These are phyloP conservation scores for Tachystola acroxantha DNA, from an alignment of 2,888 invertebrate genomes.

Conservation along the genomic window DNA sequence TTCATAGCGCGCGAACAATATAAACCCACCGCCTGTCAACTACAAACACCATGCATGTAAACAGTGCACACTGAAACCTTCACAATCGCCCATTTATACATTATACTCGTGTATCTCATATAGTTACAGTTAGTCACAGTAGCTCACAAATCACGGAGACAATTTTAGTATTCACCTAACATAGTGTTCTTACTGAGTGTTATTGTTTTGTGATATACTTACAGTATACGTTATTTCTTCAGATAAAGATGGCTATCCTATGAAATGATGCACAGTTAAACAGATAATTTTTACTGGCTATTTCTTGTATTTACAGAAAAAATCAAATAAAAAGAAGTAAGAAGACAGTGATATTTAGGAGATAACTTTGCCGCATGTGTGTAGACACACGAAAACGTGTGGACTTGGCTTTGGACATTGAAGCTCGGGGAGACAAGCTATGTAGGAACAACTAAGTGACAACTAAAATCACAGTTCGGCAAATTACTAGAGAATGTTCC, in stretches of 20 bases:
- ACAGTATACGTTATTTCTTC: constrained; percentile 78
- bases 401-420: constrained; percentile 20
- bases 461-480: constrained; percentile 4
- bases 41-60: constrained; percentile 68
- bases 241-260: constrained; percentile 83
- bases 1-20: constrained; percentile 39
- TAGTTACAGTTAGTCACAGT: constrained; percentile 48
- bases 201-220: constrained; percentile 78
- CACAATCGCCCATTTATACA: constrained; percentile 33
- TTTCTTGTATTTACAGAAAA: constrained; percentile 76
- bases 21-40: constrained; percentile 63
- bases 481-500: constrained; percentile 1
- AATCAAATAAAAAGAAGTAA: constrained; percentile 46
- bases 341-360: constrained; percentile 35
- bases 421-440: constrained; percentile 12
- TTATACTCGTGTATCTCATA: constrained; percentile 18
- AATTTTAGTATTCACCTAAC: constrained; percentile 69
- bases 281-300: constrained; percentile 84
- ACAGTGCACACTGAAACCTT: constrained; percentile 51
- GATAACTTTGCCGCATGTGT: constrained; percentile 19
- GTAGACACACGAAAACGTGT: constrained; percentile 13
- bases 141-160: constrained; percentile 43
- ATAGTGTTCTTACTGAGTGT: constrained; percentile 74
- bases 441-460: constrained; percentile 5
- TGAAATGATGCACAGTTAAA: constrained; percentile 87